Base-by-base conservation (phyloP, 2,888 invertebrate genomes). In the Syritta pipiens region DNA sequence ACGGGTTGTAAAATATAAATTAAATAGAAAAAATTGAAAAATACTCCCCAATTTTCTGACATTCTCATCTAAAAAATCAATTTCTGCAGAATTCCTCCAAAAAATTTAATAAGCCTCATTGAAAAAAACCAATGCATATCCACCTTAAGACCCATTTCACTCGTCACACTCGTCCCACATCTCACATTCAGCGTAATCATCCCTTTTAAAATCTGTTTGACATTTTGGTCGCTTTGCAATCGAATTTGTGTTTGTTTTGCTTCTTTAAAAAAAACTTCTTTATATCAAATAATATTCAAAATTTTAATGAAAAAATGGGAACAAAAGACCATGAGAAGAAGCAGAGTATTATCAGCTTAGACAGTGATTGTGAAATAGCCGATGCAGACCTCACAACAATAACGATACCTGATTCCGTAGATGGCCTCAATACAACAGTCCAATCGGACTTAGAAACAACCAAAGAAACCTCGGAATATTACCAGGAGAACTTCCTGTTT, bases 171-270 rank as follows among this genome's bases (percentile, higher is more conserved):
- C 10, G 14, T 1, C 42, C 4, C 26, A 26, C 55, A 55, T 42
- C 46, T n/a, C 26, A 55, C 20, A 44, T 53, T 24, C 30, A 10
- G 6, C 55, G 6, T n/a, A n/a, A n/a, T n/a, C n/a, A n/a, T n/a
- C n/a, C n/a, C n/a, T n/a, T n/a, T n/a, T n/a, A n/a, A n/a, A n/a
- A n/a, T 6, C 12, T 12, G 19, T 57, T 24, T 65, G 49, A 69
- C 69, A 44, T 42, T 30, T 48, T 12, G 6, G 10, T n/a, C 26
- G 26, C 3, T 49, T 17, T n/a, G 3, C 26, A 3, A 1, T 12
- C 10, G 30, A 59, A 55, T 59, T 77, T 59, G 49, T 63, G 65
- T 77, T 77, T 77, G 53, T 77, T 65, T 77, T 63, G 6, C 2
- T 40, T 7, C 20, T 30, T 28, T 1, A n/a, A 17, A 17, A 49